Evolutionary conservation across 2,888 invertebrate genomes (phyloP), one percentile per base, ranked within the genome.

Genomic region (Tribolium freemani): DNA sequence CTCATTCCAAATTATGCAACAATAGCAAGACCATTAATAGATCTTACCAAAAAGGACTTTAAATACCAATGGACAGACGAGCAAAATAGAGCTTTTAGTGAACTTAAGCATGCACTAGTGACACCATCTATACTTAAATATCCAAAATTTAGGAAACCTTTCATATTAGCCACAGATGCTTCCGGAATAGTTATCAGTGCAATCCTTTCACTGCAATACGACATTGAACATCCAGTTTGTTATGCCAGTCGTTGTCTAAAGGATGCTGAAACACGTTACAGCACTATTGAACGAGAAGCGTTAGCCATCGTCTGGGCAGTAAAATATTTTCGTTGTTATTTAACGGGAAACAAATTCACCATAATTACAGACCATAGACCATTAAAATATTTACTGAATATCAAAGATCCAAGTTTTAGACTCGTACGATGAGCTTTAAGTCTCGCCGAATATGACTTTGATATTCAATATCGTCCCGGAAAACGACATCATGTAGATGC

Each of bases 351-450:
- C n/a, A 44, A 20, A 4, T 16, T 73, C 1, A 16, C 11, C 3
- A 53, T 71, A 0, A 45, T 69, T 0, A 75, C 74, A 1, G 64
- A 75, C 44, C 72, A 77, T n/a, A 61, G 71, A n/a, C 71, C 72
- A 13, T 45, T 71, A 38, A 66, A 64, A 57, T 75, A 70, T 45
- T n/a, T 76, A 5, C 60, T 60, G 30, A 54, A 58, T 0, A n/a
- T 76, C 0, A 73, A 71, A 53, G 71, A 71, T 16, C 61, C 71
- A 0, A 64, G 57, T 6, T 67, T 60, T n/a, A 10, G 70, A 21
- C 44, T 75, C 3, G 72, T 70, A 0, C 51, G 75, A 56, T 72
- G 53, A 72, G 63, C 66, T 26, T 69, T 74, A 8, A 56, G 53
- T 11, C 50, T 72, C 20, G 45, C 38, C 0, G 72, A 74, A 44